phyloP scores from a whole-genome alignment of 2,113 vertebrate species.

The Thermophis baileyi region DNA sequence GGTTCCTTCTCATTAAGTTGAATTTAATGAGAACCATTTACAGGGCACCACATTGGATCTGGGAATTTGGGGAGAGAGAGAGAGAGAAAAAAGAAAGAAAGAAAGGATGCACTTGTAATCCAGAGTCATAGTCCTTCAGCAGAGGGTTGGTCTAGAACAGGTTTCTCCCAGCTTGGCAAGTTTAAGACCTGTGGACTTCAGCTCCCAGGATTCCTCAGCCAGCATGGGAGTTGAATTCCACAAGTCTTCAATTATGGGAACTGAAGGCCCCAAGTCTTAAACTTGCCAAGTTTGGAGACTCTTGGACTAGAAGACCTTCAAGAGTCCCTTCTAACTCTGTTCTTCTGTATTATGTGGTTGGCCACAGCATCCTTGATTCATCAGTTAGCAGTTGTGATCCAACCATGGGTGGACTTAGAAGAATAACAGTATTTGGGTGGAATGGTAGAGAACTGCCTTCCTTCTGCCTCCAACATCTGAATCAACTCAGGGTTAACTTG shows the following conservation, averaged over 20 bases:
- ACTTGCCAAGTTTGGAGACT: no score
- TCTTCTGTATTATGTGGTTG: constrained; percentile 10
- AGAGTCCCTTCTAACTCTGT: no score
- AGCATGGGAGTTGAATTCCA: no score
- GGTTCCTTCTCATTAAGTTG: neutral
- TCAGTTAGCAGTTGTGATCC: rapidly evolving
- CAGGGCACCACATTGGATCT: neutral
- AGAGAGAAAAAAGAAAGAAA: neutral
- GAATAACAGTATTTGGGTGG: neutral
- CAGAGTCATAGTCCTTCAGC: neutral
- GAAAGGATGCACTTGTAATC: neutral
- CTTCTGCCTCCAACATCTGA: neutral
- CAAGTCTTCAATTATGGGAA: no score
- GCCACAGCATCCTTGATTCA: constrained; percentile 23
- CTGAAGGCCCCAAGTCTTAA: no score
- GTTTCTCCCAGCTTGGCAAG: no score
- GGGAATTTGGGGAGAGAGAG: neutral
- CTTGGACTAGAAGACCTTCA: no score
- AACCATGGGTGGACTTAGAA: rapidly evolving
- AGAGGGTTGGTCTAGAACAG: no score
- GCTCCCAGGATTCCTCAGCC: no score
- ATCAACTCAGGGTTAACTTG: neutral
- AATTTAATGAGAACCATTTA: neutral
- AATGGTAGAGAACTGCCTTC: neutral
- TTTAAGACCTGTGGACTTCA: no score